phyloP scores from a whole-genome alignment of 2,888 invertebrate species.

The Lithophane leautieri region DNA sequence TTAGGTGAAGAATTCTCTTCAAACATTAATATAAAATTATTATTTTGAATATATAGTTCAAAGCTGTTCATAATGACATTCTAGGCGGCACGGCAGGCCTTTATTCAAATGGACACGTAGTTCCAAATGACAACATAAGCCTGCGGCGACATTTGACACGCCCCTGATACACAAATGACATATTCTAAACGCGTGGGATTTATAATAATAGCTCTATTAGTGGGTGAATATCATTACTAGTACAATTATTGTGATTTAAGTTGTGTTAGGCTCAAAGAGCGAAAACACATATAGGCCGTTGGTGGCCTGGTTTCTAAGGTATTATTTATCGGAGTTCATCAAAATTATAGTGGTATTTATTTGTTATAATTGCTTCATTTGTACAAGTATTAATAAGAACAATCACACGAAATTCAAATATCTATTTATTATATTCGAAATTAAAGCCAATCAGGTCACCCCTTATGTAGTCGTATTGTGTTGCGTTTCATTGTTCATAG shows the following conservation, averaged over 20 bases:
- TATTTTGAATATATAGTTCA: neutral
- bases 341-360: neutral
- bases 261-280: neutral
- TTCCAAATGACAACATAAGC: neutral
- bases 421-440: neutral
- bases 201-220: neutral
- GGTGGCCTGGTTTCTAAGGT: neutral
- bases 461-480: conserved; percentile 68
- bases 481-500: conserved; percentile 63
- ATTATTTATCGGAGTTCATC: neutral
- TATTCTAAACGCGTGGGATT: conserved; percentile 3
- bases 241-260: neutral
- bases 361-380: conserved; percentile 12
- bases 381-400: neutral
- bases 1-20: neutral
- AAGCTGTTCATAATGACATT: neutral
- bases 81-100: neutral
- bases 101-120: neutral
- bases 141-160: conserved; percentile 7
- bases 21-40: too few species aligned
- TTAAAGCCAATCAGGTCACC: neutral
- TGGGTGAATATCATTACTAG: neutral
- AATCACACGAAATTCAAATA: neutral
- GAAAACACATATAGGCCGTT: neutral
- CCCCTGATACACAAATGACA: neutral